Base-by-base conservation (phyloP, 2,113 vertebrate genomes). In the Ploceus nigricollis region DNA sequence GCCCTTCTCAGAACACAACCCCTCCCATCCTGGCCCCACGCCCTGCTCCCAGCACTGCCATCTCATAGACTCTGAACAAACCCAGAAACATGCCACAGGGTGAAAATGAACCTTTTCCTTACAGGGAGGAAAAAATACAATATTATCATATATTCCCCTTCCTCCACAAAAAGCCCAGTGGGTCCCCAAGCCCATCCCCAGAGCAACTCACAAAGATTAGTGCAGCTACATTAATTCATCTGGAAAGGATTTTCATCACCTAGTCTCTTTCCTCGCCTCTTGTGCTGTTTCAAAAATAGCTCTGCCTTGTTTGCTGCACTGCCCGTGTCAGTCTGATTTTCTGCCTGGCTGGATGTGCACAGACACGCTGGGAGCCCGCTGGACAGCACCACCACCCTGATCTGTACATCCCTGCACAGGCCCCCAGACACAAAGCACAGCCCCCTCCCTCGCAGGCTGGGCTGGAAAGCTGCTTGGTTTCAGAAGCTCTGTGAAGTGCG, bases 321-420 rank as follows among this genome's bases (percentile, higher is more conserved):
- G 72, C 91, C 92, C 66, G 27, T 93, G 96, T 96, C 94, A 97
- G 78, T 35, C 12, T 68, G 90, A 97, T 96, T 95, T 96, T 51
- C 61, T 87, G 87, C 96, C 94, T 86, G 89, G 72, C 42, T 82
- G 68, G 60, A 60, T 76, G 68, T n/a, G 69, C 63, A 87, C 70
- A 96, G 85, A 73, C 89, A 83, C 27, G 63, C 76, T 78, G 4
- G 17, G 27, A 69, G 87, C 82, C 85, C 19, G 42, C 57, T 50
- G 56, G 91, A 93, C 84, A 77, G 39, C 8, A 15, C 33, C 8
- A 15, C 33, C 48, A 33, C 51, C 77, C 95, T 17, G 82, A 19
- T 58, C 91, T 53, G 57, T 33, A 57, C 72, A 35, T 42, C 88
- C 86, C 45, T 12, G 89, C 93, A 76, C 44, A 71, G 95, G 7